phyloP scores from a whole-genome alignment of 2,797 vertebrate genomes.

The Hemibagrus guttatus region DNA sequence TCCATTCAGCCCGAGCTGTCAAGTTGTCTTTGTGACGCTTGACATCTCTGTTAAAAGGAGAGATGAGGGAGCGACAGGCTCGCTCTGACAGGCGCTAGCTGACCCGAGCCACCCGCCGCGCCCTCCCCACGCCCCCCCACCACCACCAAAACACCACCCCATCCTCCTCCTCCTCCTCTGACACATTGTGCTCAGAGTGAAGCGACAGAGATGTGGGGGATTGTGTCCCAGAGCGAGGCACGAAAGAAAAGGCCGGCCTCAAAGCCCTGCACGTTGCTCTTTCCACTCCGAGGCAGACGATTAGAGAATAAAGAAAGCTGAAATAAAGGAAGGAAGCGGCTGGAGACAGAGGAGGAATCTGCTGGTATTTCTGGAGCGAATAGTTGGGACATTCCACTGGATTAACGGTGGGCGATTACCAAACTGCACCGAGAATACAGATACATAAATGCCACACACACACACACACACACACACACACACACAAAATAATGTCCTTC shows the following conservation, averaged over 20 bases:
- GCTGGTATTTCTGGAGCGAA: constrained; percentile 36
- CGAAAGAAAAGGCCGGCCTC: constrained; percentile 57
- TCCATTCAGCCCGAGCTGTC: constrained; percentile 77
- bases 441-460: constrained; percentile 48
- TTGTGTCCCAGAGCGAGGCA: constrained; percentile 58
- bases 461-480: background rate
- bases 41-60: constrained; percentile 80
- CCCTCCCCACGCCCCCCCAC: constrained; percentile 57
- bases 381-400: constrained; percentile 42
- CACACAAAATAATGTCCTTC: background rate
- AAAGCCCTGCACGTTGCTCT: constrained; percentile 35
- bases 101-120: constrained; percentile 68
- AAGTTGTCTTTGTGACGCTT: constrained; percentile 78
- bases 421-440: constrained; percentile 41
- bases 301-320: background rate
- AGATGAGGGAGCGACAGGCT: constrained; percentile 63
- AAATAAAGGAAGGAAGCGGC: background rate
- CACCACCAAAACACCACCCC: constrained; percentile 49
- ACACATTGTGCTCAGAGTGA: constrained; percentile 61
- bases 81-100: constrained; percentile 59
- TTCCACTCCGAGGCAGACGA: constrained; percentile 15
- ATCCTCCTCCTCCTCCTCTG: constrained; percentile 54
- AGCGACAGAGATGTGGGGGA: constrained; percentile 21
- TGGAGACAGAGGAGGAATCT: constrained; percentile 13
- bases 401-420: constrained; percentile 32